These are phyloP conservation scores for Threskiornis aethiopicus DNA, from an alignment of 2,797 vertebrate species.

Conservation along the genomic window DNA sequence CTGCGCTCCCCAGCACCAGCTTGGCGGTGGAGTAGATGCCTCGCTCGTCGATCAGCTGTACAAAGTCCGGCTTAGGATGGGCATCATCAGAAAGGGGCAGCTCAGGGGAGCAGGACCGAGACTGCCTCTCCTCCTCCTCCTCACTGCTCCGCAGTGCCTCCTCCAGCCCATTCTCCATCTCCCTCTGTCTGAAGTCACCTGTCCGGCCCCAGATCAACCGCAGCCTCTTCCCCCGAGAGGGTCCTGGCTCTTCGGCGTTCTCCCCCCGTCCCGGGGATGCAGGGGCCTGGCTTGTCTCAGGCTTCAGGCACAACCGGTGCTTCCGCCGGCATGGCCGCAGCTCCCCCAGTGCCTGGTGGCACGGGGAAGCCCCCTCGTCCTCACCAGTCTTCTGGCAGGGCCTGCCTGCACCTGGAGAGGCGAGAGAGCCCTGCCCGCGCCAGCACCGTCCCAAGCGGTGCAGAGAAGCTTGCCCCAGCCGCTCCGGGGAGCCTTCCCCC, in stretches of 20 bases:
- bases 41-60: conserved; percentile 50
- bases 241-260: neutral
- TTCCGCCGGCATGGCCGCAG: neutral
- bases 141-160: fast-evolving
- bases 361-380: fast-evolving
- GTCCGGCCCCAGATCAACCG: neutral
- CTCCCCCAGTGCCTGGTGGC: neutral
- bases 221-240: neutral
- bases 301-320: neutral
- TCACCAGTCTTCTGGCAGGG: neutral
- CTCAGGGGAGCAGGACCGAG: neutral
- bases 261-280: neutral
- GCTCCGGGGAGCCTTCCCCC: neutral
- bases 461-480: fast-evolving
- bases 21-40: conserved; percentile 53
- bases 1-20: neutral
- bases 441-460: neutral
- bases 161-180: neutral
- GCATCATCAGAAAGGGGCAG: fast-evolving
- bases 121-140: neutral
- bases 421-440: neutral
- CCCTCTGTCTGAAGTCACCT: neutral
- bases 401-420: neutral
- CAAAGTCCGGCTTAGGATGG: neutral
- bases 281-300: fast-evolving